Conservation (phyloP, 2,113 vertebrate species). For the Hystrix cristata region DNA sequence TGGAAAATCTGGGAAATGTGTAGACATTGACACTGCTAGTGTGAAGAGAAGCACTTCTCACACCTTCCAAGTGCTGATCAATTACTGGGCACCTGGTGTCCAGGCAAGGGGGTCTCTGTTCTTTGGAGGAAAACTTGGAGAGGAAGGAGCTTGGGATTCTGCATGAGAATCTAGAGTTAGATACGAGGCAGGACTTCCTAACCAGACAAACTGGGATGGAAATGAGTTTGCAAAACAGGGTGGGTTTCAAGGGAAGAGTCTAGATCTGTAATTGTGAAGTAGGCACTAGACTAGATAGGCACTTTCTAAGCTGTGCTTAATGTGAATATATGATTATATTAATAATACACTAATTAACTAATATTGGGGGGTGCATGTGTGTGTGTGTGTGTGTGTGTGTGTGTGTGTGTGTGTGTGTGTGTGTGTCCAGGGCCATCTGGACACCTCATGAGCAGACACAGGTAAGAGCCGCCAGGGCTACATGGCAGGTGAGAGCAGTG, state of each 20-base stretch:
- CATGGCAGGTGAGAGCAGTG: too few species aligned
- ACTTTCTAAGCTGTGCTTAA: neutral
- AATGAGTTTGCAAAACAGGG: neutral
- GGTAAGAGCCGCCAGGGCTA: neutral
- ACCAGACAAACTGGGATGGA: neutral
- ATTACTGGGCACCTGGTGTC: accelerated
- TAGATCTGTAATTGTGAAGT: neutral
- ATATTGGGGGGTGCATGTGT: neutral
- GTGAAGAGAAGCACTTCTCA: neutral
- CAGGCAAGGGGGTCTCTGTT: neutral
- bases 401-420: neutral
- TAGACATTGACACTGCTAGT: neutral
- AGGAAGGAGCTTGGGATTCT: neutral
- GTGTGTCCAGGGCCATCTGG: neutral
- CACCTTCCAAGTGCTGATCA: neutral
- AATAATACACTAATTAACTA: neutral
- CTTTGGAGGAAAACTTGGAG: neutral
- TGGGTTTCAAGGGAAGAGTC: neutral
- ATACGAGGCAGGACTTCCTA: neutral
- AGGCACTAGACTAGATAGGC: too few species aligned
- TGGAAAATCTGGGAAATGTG: neutral
- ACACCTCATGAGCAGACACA: neutral
- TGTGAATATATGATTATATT: neutral
- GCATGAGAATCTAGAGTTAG: too few species aligned
- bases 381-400: neutral